Percentiles rank a stretch among this genome's conserved stretches.
phyloP scores from a whole-genome alignment of 2,888 invertebrate species.

The Synergus gifuensis region DNA sequence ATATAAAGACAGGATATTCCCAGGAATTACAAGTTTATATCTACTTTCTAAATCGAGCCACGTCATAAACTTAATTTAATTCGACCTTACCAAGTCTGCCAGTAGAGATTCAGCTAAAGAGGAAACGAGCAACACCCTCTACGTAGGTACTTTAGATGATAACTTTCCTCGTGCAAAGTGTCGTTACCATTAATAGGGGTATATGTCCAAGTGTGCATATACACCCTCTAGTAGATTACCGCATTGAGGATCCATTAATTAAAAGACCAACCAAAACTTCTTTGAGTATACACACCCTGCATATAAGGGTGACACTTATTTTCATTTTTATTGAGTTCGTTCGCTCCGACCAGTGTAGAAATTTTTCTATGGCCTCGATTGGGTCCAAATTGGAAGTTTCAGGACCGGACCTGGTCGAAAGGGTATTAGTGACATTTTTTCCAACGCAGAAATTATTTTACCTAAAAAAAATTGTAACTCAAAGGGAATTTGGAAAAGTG shows the following conservation, averaged over 20 bases:
- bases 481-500: neutral
- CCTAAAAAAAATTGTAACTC: too few species aligned
- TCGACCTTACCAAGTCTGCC: conserved; percentile 47
- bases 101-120: conserved; percentile 18
- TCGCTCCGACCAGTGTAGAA: neutral
- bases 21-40: conserved; percentile 3
- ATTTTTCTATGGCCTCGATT: conserved; percentile 23
- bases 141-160: conserved; percentile 34
- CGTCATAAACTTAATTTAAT: conserved; percentile 50
- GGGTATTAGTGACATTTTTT: too few species aligned
- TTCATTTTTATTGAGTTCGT: neutral
- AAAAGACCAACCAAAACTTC: conserved; percentile 43
- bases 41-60: conserved; percentile 24
- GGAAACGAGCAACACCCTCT: conserved; percentile 41
- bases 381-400: neutral
- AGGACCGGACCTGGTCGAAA: too few species aligned
- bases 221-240: conserved; percentile 39
- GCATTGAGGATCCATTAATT: conserved; percentile 45
- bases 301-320: neutral
- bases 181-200: conserved; percentile 2
- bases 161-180: conserved; percentile 36
- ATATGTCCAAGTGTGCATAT: conserved; percentile 20
- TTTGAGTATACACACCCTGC: neutral
- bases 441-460: too few species aligned
- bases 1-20: conserved; percentile 4